Conservation (phyloP, 92 coral and sea anemone species). For the Palythoa heliodiscus region DNA sequence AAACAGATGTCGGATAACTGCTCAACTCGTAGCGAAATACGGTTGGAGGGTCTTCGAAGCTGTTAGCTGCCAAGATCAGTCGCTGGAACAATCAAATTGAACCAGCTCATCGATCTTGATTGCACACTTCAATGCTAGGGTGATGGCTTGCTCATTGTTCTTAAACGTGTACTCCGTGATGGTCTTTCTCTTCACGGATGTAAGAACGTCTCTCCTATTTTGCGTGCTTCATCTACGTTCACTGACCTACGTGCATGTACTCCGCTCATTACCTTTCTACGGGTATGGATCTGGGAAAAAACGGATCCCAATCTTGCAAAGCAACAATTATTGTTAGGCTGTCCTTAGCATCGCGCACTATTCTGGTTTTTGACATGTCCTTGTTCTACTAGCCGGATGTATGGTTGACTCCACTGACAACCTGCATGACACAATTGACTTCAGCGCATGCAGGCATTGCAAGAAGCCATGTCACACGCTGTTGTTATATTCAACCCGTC, state of each 20-base stretch:
- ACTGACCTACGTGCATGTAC: conserved; percentile 5
- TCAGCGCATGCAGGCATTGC: conserved; percentile 48
- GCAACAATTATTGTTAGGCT: conserved; percentile 6
- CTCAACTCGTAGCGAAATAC: not conserved
- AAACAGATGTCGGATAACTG: not conserved
- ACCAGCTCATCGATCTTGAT: conserved; percentile 16
- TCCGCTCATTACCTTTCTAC: conserved; percentile 25
- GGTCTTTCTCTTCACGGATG: conserved; percentile 10
- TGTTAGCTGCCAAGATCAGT: conserved; percentile 8
- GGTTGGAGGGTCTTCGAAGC: not conserved
- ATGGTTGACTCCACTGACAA: too few species aligned
- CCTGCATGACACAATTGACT: too few species aligned
- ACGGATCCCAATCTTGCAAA: not conserved
- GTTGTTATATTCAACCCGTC: too few species aligned
- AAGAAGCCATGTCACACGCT: not conserved
- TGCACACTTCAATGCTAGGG: not conserved
- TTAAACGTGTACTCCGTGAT: not conserved
- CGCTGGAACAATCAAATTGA: conserved; percentile 41
- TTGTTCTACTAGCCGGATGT: conserved; percentile 40
- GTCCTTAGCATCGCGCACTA: conserved; percentile 33
- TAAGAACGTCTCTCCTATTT: not conserved
- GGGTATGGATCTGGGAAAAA: conserved; percentile 29
- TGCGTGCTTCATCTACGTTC: not conserved
- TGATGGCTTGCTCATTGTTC: not conserved
- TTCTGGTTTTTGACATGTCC: conserved; percentile 15